Percentiles rank a stretch among this genome's conserved stretches.
Evolutionary conservation across 1,140 invertebrate genomes (phyloP).

Genomic region (Ceratoteleas bidentatus): DNA sequence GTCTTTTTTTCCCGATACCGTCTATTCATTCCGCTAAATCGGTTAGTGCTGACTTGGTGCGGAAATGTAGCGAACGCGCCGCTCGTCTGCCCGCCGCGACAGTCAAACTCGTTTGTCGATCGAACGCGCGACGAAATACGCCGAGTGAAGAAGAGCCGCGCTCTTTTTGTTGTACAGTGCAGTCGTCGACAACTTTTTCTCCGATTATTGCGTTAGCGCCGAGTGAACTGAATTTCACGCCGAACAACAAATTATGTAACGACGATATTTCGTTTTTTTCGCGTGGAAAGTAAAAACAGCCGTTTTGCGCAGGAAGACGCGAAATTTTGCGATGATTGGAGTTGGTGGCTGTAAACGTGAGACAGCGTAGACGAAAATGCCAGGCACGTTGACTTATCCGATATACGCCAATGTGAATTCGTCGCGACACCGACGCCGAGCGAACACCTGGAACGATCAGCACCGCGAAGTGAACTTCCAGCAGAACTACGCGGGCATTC

Average conservation of each 20-base stretch:
- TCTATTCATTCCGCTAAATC: conserved; percentile 22
- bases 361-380: conserved; percentile 70
- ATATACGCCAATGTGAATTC: conserved; percentile 77
- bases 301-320: conserved; percentile 7
- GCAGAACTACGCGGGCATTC: conserved; percentile 62
- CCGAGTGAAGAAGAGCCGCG: not conserved
- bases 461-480: conserved; percentile 54
- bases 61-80: conserved; percentile 29
- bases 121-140: no score
- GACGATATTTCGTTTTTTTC: conserved; percentile 12
- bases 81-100: conserved; percentile 1
- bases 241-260: conserved; percentile 30
- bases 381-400: conserved; percentile 77
- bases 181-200: not conserved
- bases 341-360: not conserved
- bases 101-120: conserved; percentile 8
- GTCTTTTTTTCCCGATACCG: conserved; percentile 16
- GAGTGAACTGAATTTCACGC: not conserved
- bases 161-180: not conserved
- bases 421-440: conserved; percentile 71
- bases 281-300: conserved; percentile 11
- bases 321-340: conserved; percentile 37
- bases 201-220: no score
- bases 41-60: conserved; percentile 19
- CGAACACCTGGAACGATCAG: conserved; percentile 73